Conservation (phyloP, 2,797 vertebrate genomes). For the Sorex maritimensis region DNA sequence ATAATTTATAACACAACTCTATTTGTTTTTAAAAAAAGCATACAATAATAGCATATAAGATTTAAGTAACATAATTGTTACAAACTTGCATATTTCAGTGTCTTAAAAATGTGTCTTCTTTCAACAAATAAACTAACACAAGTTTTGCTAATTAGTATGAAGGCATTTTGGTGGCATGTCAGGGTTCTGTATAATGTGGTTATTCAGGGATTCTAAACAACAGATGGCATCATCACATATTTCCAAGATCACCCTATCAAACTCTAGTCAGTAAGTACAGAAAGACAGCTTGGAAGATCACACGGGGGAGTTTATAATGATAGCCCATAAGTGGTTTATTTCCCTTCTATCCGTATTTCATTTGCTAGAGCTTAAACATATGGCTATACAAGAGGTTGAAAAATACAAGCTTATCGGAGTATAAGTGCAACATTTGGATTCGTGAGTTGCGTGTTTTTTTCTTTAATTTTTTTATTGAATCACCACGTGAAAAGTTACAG, state of each 20-base stretch:
- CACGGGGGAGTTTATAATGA: background rate
- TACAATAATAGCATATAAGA: background rate
- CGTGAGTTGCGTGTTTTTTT: background rate
- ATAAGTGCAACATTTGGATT: background rate
- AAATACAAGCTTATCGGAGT: background rate
- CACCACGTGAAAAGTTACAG: too few species aligned
- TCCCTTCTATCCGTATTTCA: background rate
- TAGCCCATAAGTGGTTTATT: slow-evolving; percentile 24
- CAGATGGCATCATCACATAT: slow-evolving; percentile 17
- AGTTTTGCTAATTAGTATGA: background rate
- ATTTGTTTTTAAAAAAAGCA: background rate
- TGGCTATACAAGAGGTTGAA: background rate
- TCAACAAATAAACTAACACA: background rate
- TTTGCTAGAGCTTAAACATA: background rate
- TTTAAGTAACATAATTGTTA: slow-evolving; percentile 43
- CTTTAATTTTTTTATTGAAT: too few species aligned
- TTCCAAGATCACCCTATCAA: slow-evolving; percentile 32
- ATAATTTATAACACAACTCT: background rate
- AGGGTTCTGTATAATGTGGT: background rate
- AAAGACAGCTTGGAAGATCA: background rate
- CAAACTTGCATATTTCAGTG: slow-evolving; percentile 29
- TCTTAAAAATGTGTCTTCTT: slow-evolving; percentile 34
- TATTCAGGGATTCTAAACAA: background rate
- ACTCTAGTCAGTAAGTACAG: background rate
- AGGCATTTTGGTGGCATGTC: background rate